A percentile compares a stretch with the other conserved stretches of the same genome.
These are phyloP conservation scores for Anthrax anthrax DNA, from an alignment of 2,888 invertebrate species.

Conservation along the genomic window DNA sequence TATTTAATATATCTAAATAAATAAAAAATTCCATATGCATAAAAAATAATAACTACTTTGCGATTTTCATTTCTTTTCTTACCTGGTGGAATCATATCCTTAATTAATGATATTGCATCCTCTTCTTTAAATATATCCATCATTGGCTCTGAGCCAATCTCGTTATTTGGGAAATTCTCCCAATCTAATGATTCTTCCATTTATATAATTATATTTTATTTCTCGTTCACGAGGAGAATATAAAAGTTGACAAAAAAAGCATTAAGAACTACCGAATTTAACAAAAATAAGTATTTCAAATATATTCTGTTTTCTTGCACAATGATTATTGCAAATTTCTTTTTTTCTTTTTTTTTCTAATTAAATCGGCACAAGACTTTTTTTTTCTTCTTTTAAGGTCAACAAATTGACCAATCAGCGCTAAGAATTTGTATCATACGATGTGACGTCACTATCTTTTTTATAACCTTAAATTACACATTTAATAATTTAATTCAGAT, in stretches of 20 bases:
- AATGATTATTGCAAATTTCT: conserved; percentile 1
- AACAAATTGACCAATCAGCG: conserved; percentile 25
- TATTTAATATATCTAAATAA: conserved; percentile 23
- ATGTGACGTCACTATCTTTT: conserved; percentile 27
- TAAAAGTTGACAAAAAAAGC: not conserved
- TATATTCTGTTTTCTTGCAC: not conserved
- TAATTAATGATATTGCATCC: conserved; percentile 28
- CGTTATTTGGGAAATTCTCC: conserved; percentile 6
- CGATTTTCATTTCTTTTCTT: conserved; percentile 1
- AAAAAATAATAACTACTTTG: not conserved
- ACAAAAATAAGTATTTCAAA: not conserved
- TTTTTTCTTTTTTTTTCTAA: too few relatives aligned
- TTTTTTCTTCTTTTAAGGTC: conserved; percentile 3
- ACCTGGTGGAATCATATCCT: conserved; percentile 30
- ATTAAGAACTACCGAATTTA: too few relatives aligned
- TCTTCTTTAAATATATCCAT: conserved; percentile 28
- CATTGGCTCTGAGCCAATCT: conserved; percentile 18
- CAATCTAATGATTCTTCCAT: conserved; percentile 7
- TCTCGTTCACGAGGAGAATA: not conserved
- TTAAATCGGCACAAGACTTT: not conserved
- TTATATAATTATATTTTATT: not conserved
- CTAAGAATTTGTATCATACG: conserved; percentile 28
- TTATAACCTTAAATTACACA: conserved; percentile 1
- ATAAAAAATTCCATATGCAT: not conserved
- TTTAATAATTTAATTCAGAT: not conserved